Conservation (phyloP, 2,888 invertebrate species). For the Heteropelma amictum region DNA sequence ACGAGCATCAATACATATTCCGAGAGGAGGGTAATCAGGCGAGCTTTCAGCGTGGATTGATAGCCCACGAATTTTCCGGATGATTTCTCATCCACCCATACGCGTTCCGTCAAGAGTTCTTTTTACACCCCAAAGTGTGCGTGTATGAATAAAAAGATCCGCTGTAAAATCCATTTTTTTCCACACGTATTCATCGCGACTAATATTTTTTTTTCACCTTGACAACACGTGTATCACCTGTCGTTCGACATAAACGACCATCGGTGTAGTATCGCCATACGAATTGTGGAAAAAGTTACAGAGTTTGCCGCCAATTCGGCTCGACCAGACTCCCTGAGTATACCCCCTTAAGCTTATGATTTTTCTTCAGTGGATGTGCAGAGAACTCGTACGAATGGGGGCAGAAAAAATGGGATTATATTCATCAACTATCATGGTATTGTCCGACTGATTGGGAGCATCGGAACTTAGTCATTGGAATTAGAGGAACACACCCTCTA, state of each 20-base stretch:
- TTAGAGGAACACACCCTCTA: conserved; percentile 54
- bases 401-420: conserved; percentile 6
- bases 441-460: conserved; percentile 49
- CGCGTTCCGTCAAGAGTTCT: conserved; percentile 4
- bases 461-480: conserved; percentile 55
- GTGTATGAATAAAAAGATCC: not conserved
- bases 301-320: too few relatives aligned
- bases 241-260: too few relatives aligned
- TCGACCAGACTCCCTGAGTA: too few relatives aligned
- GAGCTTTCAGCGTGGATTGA: conserved; percentile 52
- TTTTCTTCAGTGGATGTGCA: too few relatives aligned
- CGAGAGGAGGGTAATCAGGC: conserved; percentile 40
- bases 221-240: too few relatives aligned
- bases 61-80: conserved; percentile 46
- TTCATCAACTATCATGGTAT: conserved; percentile 32
- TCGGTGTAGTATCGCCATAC: too few relatives aligned
- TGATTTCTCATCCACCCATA: conserved; percentile 47
- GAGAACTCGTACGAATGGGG: not conserved
- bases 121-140: too few relatives aligned
- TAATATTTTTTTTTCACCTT: too few relatives aligned
- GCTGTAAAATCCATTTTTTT: too few relatives aligned
- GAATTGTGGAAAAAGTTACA: too few relatives aligned
- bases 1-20: conserved; percentile 57
- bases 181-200: too few relatives aligned
- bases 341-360: too few relatives aligned